A percentile compares a stretch with the other conserved stretches of the same genome.
These are phyloP conservation scores for Polyommatus iphigenia DNA, from an alignment of 2,888 invertebrate species.

Conservation along the genomic window DNA sequence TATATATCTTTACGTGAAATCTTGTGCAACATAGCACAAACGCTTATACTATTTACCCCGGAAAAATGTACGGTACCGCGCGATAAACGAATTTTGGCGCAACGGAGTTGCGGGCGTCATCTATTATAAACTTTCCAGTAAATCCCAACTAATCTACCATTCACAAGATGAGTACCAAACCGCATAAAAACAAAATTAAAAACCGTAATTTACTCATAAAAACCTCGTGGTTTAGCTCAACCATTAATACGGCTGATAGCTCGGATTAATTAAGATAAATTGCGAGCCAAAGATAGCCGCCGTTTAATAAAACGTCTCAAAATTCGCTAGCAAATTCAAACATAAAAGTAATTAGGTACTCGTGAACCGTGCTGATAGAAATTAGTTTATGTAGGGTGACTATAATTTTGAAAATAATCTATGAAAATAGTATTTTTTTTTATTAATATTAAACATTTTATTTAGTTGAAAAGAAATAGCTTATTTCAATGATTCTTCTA, in stretches of 20 bases:
- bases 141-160: neutral
- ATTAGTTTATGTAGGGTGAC: slow-evolving; percentile 50
- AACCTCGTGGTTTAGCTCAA: slow-evolving; percentile 1
- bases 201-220: slow-evolving; percentile 11
- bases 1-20: too few species aligned
- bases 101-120: neutral
- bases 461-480: too few species aligned
- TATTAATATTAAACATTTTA: too few species aligned
- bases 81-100: too few species aligned
- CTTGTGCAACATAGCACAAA: too few species aligned
- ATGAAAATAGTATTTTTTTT: neutral
- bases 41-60: too few species aligned
- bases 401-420: slow-evolving; percentile 34
- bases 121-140: neutral
- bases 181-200: slow-evolving; percentile 19
- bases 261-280: slow-evolving; percentile 48
- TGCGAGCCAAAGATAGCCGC: slow-evolving; percentile 47
- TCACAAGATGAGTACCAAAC: slow-evolving; percentile 3
- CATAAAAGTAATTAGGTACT: slow-evolving; percentile 60
- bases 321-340: slow-evolving; percentile 49
- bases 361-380: slow-evolving; percentile 49
- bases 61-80: too few species aligned
- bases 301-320: slow-evolving; percentile 49
- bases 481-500: too few species aligned
- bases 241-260: slow-evolving; percentile 35